Conservation (phyloP, 2,888 invertebrate species). For the Eristalis intricaria region DNA sequence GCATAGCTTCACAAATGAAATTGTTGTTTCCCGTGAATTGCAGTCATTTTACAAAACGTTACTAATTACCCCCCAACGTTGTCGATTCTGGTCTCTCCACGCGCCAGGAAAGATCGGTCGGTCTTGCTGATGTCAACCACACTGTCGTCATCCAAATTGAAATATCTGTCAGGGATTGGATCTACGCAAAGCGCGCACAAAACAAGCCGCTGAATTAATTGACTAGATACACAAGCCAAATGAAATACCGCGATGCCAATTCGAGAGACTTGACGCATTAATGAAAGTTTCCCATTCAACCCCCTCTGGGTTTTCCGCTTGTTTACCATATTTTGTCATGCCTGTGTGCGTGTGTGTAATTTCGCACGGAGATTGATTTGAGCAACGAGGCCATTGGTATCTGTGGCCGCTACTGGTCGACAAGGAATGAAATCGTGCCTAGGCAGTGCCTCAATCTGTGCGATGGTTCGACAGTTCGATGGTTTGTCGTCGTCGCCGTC, state of each 20-base stretch:
- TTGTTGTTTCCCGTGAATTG: conserved; percentile 52
- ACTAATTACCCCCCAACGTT: conserved; percentile 47
- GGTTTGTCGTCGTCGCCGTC: not conserved
- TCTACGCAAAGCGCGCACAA: conserved; percentile 54
- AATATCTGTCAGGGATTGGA: conserved; percentile 60
- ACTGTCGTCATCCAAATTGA: conserved; percentile 49
- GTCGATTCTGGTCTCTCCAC: conserved; percentile 25
- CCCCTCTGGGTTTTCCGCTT: not conserved
- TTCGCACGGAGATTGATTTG: conserved; percentile 54
- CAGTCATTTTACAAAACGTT: conserved; percentile 28
- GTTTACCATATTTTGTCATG: conserved; percentile 54
- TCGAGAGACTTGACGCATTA: conserved; percentile 68
- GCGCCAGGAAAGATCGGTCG: conserved; percentile 34
- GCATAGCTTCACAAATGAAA: conserved; percentile 50
- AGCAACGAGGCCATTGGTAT: conserved; percentile 16
- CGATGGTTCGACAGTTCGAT: conserved; percentile 13
- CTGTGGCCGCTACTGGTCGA: conserved; percentile 31
- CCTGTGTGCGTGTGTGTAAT: not conserved
- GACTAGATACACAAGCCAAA: conserved; percentile 62
- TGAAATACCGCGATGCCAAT: conserved; percentile 65
- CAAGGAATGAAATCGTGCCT: conserved; percentile 14
- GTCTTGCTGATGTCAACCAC: not conserved
- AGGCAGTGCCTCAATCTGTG: conserved; percentile 40
- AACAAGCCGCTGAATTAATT: conserved; percentile 58
- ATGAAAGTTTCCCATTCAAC: conserved; percentile 52